Percentiles rank a stretch among this genome's conserved stretches.
Evolutionary conservation across 2,113 vertebrate species (phyloP).

Genomic region (Colossoma macropomum): DNA sequence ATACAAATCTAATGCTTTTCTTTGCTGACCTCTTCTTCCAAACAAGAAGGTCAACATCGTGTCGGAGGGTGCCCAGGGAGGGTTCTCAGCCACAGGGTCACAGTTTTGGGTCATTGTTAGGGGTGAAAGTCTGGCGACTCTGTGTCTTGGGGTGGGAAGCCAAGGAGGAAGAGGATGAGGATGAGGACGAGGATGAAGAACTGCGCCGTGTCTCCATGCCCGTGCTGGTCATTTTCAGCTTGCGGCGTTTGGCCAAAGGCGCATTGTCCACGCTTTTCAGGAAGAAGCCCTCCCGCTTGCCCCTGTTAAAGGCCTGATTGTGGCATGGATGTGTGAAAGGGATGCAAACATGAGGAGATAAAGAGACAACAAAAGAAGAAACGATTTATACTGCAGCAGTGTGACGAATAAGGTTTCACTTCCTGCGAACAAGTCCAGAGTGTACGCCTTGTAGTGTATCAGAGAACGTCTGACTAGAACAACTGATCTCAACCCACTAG

Average conservation of each 20-base stretch:
- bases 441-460: not conserved
- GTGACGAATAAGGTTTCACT: not conserved
- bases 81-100: conserved; percentile 13
- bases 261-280: conserved; percentile 93
- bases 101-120: conserved; percentile 67
- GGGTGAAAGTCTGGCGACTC: conserved; percentile 66
- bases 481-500: not conserved
- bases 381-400: not conserved
- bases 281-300: conserved; percentile 90
- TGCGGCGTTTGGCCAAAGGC: conserved; percentile 87
- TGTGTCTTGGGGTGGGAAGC: conserved; percentile 64
- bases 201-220: conserved; percentile 83
- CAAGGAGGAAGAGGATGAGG: conserved; percentile 77
- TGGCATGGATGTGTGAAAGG: not conserved
- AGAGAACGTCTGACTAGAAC: not conserved
- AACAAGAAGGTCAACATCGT: not conserved
- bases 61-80: not conserved
- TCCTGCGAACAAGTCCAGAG: not conserved
- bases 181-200: conserved; percentile 82
- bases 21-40: not conserved
- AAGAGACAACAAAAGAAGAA: not conserved
- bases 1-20: conserved; percentile 18
- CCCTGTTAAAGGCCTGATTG: conserved; percentile 86
- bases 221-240: conserved; percentile 88
- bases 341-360: not conserved